Conservation (phyloP, 1,140 invertebrate genomes). For the Drosophila carrolli region DNA sequence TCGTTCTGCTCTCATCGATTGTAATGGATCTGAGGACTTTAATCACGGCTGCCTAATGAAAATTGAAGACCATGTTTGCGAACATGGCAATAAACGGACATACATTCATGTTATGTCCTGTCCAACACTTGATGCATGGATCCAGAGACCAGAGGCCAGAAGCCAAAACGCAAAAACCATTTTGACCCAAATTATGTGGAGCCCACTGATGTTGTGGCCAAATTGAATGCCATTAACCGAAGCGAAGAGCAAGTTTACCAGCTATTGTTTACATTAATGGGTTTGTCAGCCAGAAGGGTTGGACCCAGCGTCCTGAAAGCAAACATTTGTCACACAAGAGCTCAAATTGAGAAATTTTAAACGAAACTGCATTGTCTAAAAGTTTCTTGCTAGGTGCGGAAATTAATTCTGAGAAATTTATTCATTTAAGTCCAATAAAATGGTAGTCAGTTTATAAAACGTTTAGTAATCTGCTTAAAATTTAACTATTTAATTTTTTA, state of each 20-base stretch:
- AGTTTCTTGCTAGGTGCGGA: no score
- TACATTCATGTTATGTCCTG: constrained; percentile 8
- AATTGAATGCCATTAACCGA: constrained; percentile 9
- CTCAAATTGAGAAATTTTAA: background rate
- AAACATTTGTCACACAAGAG: background rate
- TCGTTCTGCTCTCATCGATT: background rate
- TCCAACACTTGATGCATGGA: background rate
- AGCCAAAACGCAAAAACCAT: constrained; percentile 1
- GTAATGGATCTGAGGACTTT: constrained; percentile 7
- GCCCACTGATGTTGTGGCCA: background rate
- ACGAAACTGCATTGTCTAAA: no score
- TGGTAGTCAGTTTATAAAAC: no score
- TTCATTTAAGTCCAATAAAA: no score
- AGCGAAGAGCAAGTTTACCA: background rate
- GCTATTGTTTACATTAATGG: background rate
- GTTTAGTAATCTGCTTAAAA: no score
- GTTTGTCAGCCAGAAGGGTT: constrained; percentile 1
- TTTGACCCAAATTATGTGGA: constrained; percentile 8
- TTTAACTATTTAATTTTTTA: no score
- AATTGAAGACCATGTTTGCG: constrained; percentile 4
- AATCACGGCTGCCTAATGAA: constrained; percentile 7
- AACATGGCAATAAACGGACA: background rate
- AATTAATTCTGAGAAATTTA: no score
- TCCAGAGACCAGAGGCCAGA: background rate
- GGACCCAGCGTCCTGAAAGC: background rate